These are phyloP conservation scores for Epizoanthus scotinus DNA, from an alignment of 92 coral and sea anemone genomes.

Conservation along the genomic window DNA sequence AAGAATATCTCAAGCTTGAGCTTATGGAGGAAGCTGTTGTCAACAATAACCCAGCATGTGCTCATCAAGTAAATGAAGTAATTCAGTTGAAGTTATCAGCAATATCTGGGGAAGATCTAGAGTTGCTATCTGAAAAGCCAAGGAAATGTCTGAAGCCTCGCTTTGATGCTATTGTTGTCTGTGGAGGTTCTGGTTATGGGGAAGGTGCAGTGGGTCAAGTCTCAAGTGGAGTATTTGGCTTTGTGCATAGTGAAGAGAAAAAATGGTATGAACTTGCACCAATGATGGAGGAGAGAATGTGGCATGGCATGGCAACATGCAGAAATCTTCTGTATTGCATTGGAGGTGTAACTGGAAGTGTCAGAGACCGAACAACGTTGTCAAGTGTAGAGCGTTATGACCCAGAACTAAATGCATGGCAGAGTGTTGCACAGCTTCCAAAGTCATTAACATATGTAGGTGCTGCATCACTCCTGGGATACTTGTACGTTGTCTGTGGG, in stretches of 20 bases:
- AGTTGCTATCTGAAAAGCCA: slow-evolving; percentile 43
- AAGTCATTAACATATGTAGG: slow-evolving; percentile 85
- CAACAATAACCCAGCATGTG: slow-evolving; percentile 58
- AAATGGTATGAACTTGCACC: slow-evolving; percentile 88
- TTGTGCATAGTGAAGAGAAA: slow-evolving; percentile 66
- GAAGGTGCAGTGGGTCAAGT: slow-evolving; percentile 61
- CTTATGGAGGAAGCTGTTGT: slow-evolving; percentile 74
- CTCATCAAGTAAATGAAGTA: slow-evolving; percentile 64
- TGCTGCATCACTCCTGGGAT: slow-evolving; percentile 80
- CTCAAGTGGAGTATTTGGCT: slow-evolving; percentile 78
- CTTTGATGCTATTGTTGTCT: slow-evolving; percentile 80
- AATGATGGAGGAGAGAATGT: slow-evolving; percentile 82
- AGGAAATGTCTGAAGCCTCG: slow-evolving; percentile 52
- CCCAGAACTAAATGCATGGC: slow-evolving; percentile 72
- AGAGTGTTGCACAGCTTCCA: slow-evolving; percentile 77
- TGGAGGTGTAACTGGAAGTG: slow-evolving; percentile 87
- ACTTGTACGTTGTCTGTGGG: slow-evolving; percentile 84
- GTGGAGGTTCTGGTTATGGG: slow-evolving; percentile 57
- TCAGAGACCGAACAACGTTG: slow-evolving; percentile 44
- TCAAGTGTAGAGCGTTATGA: slow-evolving; percentile 88
- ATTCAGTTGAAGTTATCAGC: slow-evolving; percentile 65
- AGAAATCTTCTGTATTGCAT: slow-evolving; percentile 77
- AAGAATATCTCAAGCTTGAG: slow-evolving; percentile 65
- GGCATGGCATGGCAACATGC: slow-evolving; percentile 88
- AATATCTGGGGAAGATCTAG: slow-evolving; percentile 31